These are phyloP conservation scores for Microplitis manilae DNA, from an alignment of 2,888 invertebrate genomes.

Conservation along the genomic window DNA sequence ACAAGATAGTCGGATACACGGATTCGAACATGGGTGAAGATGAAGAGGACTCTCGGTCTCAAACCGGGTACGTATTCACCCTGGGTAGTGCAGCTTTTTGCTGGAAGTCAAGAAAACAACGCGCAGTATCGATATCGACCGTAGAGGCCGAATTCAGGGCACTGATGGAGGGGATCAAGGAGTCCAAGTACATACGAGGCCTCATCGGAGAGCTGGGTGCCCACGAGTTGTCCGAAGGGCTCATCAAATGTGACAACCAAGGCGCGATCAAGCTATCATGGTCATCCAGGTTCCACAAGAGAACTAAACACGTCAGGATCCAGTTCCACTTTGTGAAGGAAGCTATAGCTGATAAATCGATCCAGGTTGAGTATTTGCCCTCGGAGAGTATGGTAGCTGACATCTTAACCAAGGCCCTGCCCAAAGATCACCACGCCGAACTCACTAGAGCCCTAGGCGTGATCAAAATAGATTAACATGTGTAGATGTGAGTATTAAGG, in stretches of 20 bases:
- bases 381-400: constrained; percentile 32
- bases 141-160: constrained; percentile 35
- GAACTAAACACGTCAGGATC: constrained; percentile 37
- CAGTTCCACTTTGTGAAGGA: constrained; percentile 32
- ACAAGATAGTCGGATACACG: neutral
- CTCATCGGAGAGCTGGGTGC: constrained; percentile 24
- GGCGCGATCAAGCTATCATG: constrained; percentile 35
- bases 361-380: constrained; percentile 25
- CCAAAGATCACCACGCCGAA: constrained; percentile 55
- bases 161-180: constrained; percentile 30
- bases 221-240: neutral
- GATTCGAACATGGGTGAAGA: constrained; percentile 32
- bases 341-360: constrained; percentile 2
- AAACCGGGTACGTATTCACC: constrained; percentile 35
- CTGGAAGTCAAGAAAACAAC: constrained; percentile 34
- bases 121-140: constrained; percentile 29
- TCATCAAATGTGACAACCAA: constrained; percentile 33
- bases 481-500: no score
- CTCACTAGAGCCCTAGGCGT: neutral
- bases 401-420: constrained; percentile 63
- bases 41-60: constrained; percentile 31
- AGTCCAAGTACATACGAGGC: constrained; percentile 26
- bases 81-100: constrained; percentile 30
- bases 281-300: constrained; percentile 37
- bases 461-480: neutral